phyloP scores from a whole-genome alignment of 2,888 invertebrate species.

The Odontocolon sp. region DNA sequence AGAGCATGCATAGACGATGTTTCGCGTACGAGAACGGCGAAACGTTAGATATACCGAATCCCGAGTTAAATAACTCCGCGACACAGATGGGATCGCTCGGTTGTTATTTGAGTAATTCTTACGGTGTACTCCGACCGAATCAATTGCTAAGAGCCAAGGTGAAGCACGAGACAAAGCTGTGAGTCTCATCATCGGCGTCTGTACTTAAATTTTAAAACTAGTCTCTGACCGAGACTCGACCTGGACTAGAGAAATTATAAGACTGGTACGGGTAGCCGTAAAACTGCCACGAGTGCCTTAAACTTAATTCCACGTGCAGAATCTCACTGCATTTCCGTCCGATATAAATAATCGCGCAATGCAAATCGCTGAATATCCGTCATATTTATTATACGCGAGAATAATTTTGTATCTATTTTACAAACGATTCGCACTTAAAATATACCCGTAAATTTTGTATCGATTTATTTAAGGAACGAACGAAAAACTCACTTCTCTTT shows the following conservation, averaged over 20 bases:
- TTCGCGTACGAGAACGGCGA: slow-evolving; percentile 69
- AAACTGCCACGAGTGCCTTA: not conserved
- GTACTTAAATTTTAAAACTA: not conserved
- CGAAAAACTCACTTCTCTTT: not conserved
- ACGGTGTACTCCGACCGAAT: slow-evolving; percentile 73
- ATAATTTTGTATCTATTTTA: no score
- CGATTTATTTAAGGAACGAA: slow-evolving; percentile 9
- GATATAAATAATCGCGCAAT: not conserved
- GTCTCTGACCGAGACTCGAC: not conserved
- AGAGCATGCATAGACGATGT: slow-evolving; percentile 63
- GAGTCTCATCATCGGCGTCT: slow-evolving; percentile 19
- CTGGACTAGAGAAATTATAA: slow-evolving; percentile 29
- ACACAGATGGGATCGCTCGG: slow-evolving; percentile 63
- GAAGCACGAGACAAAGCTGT: slow-evolving; percentile 79
- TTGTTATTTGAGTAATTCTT: slow-evolving; percentile 73
- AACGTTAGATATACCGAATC: slow-evolving; percentile 61
- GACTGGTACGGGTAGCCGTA: slow-evolving; percentile 9
- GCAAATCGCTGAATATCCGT: not conserved
- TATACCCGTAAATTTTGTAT: not conserved
- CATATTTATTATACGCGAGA: slow-evolving; percentile 5
- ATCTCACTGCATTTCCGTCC: not conserved
- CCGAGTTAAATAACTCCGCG: slow-evolving; percentile 62
- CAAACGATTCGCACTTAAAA: no score
- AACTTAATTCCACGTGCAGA: not conserved
- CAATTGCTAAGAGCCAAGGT: slow-evolving; percentile 76